A percentile compares a stretch with the other conserved stretches of the same genome.
phyloP scores from a whole-genome alignment of 2,113 vertebrate genomes.

The Nanorana parkeri region DNA sequence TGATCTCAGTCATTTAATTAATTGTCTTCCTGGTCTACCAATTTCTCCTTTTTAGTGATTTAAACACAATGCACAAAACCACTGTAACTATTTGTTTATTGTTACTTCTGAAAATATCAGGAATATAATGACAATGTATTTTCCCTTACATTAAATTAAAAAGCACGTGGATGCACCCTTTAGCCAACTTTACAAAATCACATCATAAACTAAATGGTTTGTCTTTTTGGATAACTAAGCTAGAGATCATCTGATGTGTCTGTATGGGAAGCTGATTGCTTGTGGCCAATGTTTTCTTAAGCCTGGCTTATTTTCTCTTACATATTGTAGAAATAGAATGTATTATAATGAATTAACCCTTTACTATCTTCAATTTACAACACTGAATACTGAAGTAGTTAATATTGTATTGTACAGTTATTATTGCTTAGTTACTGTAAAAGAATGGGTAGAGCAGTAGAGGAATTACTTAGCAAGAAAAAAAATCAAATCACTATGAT shows the following conservation, averaged over 20 bases:
- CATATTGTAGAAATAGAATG: constrained; percentile 1
- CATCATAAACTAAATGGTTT: constrained; percentile 26
- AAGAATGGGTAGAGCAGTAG: no score
- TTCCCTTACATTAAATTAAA: neutral
- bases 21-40: no score
- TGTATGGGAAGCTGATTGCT: constrained; percentile 13
- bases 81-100: no score
- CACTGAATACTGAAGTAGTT: no score
- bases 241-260: constrained; percentile 23
- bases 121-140: neutral
- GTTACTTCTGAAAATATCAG: neutral
- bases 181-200: neutral
- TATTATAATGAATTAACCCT: neutral
- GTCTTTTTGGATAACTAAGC: constrained; percentile 41
- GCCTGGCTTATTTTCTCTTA: constrained; percentile 14
- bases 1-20: no score
- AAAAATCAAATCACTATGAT: no score
- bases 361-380: neutral
- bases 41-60: no score
- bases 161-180: neutral
- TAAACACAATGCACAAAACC: no score
- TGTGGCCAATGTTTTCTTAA: constrained; percentile 26
- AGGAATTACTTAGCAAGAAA: no score
- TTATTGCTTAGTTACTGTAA: no score
- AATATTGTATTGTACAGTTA: no score